These are phyloP conservation scores for Taphrorychus bicolor DNA, from an alignment of 2,888 invertebrate species.

Conservation along the genomic window DNA sequence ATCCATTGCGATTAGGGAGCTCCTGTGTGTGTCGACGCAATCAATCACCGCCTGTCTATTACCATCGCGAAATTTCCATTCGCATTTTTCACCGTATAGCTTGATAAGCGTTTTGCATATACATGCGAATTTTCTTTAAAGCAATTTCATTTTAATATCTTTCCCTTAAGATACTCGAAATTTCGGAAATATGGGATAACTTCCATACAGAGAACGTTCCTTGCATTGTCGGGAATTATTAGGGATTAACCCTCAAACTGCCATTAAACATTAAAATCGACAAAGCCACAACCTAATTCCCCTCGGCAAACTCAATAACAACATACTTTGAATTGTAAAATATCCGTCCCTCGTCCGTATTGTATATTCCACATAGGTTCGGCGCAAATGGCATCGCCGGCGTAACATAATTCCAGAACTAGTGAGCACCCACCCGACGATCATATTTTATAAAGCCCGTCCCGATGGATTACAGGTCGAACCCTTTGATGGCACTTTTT, in stretches of 20 bases:
- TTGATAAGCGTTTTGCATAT: conserved; percentile 16
- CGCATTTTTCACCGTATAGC: conserved; percentile 52
- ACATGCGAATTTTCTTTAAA: not conserved
- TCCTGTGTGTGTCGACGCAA: conserved; percentile 8
- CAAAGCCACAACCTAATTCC: conserved; percentile 16
- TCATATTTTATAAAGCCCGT: conserved; percentile 37
- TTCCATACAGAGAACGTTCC: not conserved
- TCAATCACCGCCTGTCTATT: conserved; percentile 48
- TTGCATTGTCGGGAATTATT: not conserved
- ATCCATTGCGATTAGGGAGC: conserved; percentile 6
- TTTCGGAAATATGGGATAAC: not conserved
- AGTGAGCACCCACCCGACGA: conserved; percentile 27
- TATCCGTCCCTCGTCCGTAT: conserved; percentile 3
- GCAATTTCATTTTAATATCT: conserved; percentile 8
- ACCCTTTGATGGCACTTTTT: conserved; percentile 29
- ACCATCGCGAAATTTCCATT: conserved; percentile 52
- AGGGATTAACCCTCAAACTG: conserved; percentile 4
- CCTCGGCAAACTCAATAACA: conserved; percentile 20
- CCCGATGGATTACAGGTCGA: conserved; percentile 30
- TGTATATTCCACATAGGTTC: conserved; percentile 21
- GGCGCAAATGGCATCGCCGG: conserved; percentile 35
- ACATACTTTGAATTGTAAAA: conserved; percentile 22
- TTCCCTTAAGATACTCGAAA: not conserved
- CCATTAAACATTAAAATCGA: conserved; percentile 17
- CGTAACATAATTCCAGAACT: conserved; percentile 40